Evolutionary conservation across 2,888 invertebrate species (phyloP).

Genomic region (Blastobasis lacticolella): DNA sequence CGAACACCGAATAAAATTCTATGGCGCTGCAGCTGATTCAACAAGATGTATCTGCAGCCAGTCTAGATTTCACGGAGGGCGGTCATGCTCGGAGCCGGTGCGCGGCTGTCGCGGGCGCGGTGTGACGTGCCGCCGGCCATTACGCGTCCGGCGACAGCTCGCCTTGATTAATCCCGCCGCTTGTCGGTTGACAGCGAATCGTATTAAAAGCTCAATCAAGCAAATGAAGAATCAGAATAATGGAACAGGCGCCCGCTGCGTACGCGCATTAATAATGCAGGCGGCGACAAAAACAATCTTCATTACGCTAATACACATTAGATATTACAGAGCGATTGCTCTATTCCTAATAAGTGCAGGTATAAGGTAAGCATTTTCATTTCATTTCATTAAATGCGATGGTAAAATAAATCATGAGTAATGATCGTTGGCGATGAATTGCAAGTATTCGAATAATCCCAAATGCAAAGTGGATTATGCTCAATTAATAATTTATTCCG

Average conservation of each 20-base stretch:
- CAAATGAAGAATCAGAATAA: slow-evolving; percentile 74
- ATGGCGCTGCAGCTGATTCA: neutral
- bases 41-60: neutral
- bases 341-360: too few species aligned
- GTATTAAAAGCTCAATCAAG: slow-evolving; percentile 74
- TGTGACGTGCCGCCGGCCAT: slow-evolving; percentile 21
- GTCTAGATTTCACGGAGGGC: slow-evolving; percentile 17
- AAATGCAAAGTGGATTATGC: too few species aligned
- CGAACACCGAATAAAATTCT: too few species aligned
- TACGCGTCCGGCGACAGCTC: slow-evolving; percentile 57
- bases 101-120: neutral
- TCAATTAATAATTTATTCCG: too few species aligned
- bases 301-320: slow-evolving; percentile 68
- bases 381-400: slow-evolving; percentile 10
- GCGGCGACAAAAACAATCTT: slow-evolving; percentile 66
- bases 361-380: slow-evolving; percentile 10
- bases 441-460: slow-evolving; percentile 51
- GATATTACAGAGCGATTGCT: slow-evolving; percentile 27
- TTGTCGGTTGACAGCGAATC: slow-evolving; percentile 63
- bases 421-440: slow-evolving; percentile 54
- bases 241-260: slow-evolving; percentile 64
- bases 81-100: slow-evolving; percentile 20
- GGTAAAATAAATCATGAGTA: slow-evolving; percentile 43
- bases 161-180: slow-evolving; percentile 59
- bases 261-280: slow-evolving; percentile 73